Base-by-base conservation (phyloP, 2,888 invertebrate species). In the Sceliomorpha sp. region DNA sequence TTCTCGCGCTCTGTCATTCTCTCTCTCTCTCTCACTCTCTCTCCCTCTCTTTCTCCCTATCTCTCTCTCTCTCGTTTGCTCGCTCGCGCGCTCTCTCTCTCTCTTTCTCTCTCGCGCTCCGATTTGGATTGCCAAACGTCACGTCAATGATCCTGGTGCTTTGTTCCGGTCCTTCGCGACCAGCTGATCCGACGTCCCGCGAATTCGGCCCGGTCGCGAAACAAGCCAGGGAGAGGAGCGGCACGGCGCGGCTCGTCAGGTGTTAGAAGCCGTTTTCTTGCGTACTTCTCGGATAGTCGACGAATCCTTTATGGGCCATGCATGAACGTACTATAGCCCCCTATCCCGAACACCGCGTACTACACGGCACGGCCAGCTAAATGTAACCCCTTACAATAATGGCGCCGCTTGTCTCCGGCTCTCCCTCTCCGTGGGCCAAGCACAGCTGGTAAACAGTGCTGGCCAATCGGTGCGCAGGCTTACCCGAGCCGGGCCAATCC, bases 261-360 rank as follows among this genome's bases (percentile, higher is more conserved):
- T 87, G 87, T 86, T 87, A 84, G 87, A 86, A 86, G 86, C 86
- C 86, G 87, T 86, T 87, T 78, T 87, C 87, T 87, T 86, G 90
- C 90, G 91, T 90, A 90, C 90, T 90, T 90, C 90, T 90, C 90
- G 90, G 90, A 90, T 90, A 91, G 91, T 90, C 93, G 93, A 93
- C 93, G 93, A 93, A 93, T 93, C 93, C 93, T 93, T 93, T 93
- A 93, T 93, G 93, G 92, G 93, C 93, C 93, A 93, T 93, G 93
- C 93, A 93, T 93, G 93, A 93, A 90, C 93, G 92, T 93, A 93
- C 93, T 93, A 93, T 93, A 92, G 93, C 93, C 93, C 93, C 92
- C 93, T 93, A 93, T 93, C 92, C 93, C 92, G 92, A 92, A 90
- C 90, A 90, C 89, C 88, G 89, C 90, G 90, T 90, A 91, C 90